Base-by-base conservation (phyloP, 2,797 vertebrate genomes). In the Novumbra hubbsi region DNA sequence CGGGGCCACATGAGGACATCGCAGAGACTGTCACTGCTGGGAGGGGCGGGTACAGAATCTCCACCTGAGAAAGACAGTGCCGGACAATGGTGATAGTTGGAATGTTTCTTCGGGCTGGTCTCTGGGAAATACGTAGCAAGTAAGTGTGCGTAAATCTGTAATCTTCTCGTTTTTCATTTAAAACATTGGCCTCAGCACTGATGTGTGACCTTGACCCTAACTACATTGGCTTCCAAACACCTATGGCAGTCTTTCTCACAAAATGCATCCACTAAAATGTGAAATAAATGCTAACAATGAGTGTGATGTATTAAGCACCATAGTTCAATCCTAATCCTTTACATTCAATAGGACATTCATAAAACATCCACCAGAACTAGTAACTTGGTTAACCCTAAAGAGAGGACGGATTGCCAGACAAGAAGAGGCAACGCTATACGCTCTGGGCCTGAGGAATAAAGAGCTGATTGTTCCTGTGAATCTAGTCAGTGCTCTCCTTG, bases 401-500 rank as follows among this genome's bases (percentile, higher is more conserved):
- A 52, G 27, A 70, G 48, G 68, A 14, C 0, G 45, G 49, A 28
- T 49, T 70, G 68, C 48, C 38, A 68, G 21, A 11, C 41, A 7
- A 48, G 67, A 27, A 70, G 68, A 70, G 48, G 28, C 45, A 32
- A 17, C 9, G 68, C 68, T 70, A 19, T 52, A 27, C 19, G 45
- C 16, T 52, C 28, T 30, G 63, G 28, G 12, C 28, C 63, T 65
- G 68, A 15, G 16, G 68, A 50, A 70, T 52, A 70, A 48, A 52
- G 68, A 27, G 48, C 45, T 4, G 49, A 55, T 70, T 70, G 68
- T 70, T 70, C 16, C 17, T 16, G 14, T 70, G 48, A 30, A 49
- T 70, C 17, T 28, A 27, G 15, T 52, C 68, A 52, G 21, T 70
- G 48, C 16, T 52, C 68, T 70, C 27, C 49, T 70, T n/a, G 68